phyloP scores from a whole-genome alignment of 1,140 invertebrate genomes.

The Helicoverpa armigera region DNA sequence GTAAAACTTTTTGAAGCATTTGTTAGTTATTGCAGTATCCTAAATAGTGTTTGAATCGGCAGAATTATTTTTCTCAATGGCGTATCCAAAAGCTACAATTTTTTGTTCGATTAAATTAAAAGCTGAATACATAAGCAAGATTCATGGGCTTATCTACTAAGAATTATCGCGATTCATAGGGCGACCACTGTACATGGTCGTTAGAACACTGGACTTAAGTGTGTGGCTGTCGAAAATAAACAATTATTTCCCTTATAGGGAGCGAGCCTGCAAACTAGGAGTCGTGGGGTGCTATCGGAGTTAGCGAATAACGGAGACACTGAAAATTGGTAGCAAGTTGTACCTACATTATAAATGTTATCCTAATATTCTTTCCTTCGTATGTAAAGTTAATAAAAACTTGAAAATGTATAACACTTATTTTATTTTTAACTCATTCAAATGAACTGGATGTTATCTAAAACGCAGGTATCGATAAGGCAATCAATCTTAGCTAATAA shows the following conservation, averaged over 20 bases:
- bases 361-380: too few species aligned
- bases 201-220: constrained; percentile 66
- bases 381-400: too few species aligned
- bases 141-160: constrained; percentile 54
- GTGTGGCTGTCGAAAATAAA: constrained; percentile 80
- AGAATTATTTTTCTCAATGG: too few species aligned
- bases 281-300: constrained; percentile 61
- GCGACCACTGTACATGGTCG: constrained; percentile 59
- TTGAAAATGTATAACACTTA: too few species aligned
- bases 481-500: constrained; percentile 9
- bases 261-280: constrained; percentile 72
- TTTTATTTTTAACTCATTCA: neutral
- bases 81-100: too few species aligned
- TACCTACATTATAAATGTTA: too few species aligned
- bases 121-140: neutral
- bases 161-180: constrained; percentile 46
- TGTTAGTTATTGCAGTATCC: too few species aligned
- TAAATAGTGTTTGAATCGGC: too few species aligned
- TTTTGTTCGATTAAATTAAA: neutral
- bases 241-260: constrained; percentile 79
- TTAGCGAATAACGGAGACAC: constrained; percentile 54
- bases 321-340: constrained; percentile 52
- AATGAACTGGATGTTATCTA: neutral
- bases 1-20: too few species aligned
- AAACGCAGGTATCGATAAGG: neutral